Conservation (phyloP, 1,140 invertebrate species). For the Contarinia nasturtii region DNA sequence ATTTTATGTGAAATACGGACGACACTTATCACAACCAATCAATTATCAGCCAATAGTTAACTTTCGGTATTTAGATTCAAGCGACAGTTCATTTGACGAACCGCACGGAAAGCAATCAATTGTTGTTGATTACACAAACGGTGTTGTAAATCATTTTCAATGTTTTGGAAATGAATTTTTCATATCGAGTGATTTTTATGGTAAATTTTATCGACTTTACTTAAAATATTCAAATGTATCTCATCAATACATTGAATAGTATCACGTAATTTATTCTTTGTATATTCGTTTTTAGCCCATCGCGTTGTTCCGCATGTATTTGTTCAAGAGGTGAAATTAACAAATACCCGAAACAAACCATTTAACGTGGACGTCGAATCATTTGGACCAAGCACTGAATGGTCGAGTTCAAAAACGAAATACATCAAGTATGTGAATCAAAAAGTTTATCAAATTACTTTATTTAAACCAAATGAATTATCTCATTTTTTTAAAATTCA, state of each 20-base stretch:
- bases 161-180: slow-evolving; percentile 42
- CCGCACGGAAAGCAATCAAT: slow-evolving; percentile 32
- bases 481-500: too few species aligned
- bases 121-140: slow-evolving; percentile 43
- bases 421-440: slow-evolving; percentile 22
- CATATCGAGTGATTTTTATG: slow-evolving; percentile 47
- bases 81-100: not conserved
- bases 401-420: slow-evolving; percentile 28
- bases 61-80: slow-evolving; percentile 26
- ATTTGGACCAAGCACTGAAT: slow-evolving; percentile 27
- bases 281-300: too few species aligned
- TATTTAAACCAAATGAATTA: too few species aligned
- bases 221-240: too few species aligned
- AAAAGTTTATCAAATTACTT: too few species aligned
- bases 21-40: slow-evolving; percentile 48
- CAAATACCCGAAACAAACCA: slow-evolving; percentile 44
- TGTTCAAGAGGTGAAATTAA: slow-evolving; percentile 59
- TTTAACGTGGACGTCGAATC: slow-evolving; percentile 26
- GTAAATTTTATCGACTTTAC: too few species aligned
- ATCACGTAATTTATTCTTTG: too few species aligned
- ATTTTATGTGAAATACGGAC: slow-evolving; percentile 46
- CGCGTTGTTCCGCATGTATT: slow-evolving; percentile 53
- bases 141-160: slow-evolving; percentile 47
- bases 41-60: slow-evolving; percentile 54
- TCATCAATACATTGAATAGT: too few species aligned